Evolutionary conservation across 2,113 vertebrate genomes (phyloP), one percentile per base, ranked within the genome.

Genomic region (Hippocampus abdominalis): DNA sequence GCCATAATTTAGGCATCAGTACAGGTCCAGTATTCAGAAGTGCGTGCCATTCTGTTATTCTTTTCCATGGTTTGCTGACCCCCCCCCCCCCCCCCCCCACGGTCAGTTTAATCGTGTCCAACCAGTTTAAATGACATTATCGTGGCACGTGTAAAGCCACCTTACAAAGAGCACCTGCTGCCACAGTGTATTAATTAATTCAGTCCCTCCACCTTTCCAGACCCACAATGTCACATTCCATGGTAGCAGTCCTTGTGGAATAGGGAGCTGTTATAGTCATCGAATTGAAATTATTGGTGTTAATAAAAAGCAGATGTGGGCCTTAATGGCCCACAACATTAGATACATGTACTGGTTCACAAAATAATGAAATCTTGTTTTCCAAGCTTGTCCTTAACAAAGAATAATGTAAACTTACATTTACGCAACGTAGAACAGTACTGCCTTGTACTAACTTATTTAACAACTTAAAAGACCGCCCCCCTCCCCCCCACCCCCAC

Each of bases 231-330:
- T 63, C 73, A 69, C 80, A 77, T 85, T 77, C 82, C 82, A 2
- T 66, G 64, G 74, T 86, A 20, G 78, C 86, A 90, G 84, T 12
- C 64, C 74, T 66, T 86, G 82, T 88, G 82, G 73, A 87, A 86
- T 75, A 79, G 77, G 48, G 75, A 78, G 85, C 88, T 10, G 10
- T 75, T 88, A 89, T 84, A 89, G 85, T 73, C 20, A 83, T 70
- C 86, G 85, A 81, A 87, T 83, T 84, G 80, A 60, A 77, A 75
- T 86, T 76, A 40, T 87, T 84, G 29, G 66, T 65, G 73, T 90
- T 91, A 91, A 92, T 93, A 92, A 92, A 92, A 92, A 84, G 42
- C 68, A 88, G 77, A 71, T 69, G 60, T 60, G 79, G 72, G 89
- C 9, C 18, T 2, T 12, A 27, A 16, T 36, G 1, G 12, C 27